A percentile compares a stretch with the other conserved stretches of the same genome.
Evolutionary conservation across 64 coral and sea anemone species (phyloP).

Genomic region (Porites australiensis): DNA sequence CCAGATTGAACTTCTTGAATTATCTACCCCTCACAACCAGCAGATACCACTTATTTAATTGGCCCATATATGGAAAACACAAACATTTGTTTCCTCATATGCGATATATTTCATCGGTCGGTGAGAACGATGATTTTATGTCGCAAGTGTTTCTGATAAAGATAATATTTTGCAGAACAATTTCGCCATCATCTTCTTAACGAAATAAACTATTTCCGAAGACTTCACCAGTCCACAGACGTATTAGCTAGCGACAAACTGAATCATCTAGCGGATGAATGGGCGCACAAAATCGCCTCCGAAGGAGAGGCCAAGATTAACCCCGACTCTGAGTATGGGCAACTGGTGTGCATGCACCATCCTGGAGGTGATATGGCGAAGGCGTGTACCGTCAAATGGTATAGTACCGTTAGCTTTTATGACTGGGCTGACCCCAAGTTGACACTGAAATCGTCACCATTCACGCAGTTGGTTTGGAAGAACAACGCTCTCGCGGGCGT

Average conservation of each 20-base stretch:
- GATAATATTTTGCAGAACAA: not conserved
- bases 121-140: no score
- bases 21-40: no score
- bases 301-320: not conserved
- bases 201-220: not conserved
- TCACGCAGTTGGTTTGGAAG: constrained; percentile 52
- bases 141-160: not conserved
- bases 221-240: constrained; percentile 7
- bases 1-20: no score
- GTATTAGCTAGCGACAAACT: not conserved
- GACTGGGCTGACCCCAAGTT: constrained; percentile 45
- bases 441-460: constrained; percentile 8
- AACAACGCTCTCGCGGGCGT: not conserved
- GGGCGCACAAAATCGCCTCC: not conserved
- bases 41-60: no score
- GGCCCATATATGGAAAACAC: no score
- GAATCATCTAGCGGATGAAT: not conserved
- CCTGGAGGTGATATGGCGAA: not conserved
- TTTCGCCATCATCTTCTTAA: not conserved
- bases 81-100: no score
- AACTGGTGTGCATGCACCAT: constrained; percentile 1
- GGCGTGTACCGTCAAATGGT: constrained; percentile 42
- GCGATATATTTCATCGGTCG: no score
- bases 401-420: constrained; percentile 12
- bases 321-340: not conserved